Evolutionary conservation across 2,888 invertebrate genomes (phyloP).

Genomic region (Parelbella ahira): DNA sequence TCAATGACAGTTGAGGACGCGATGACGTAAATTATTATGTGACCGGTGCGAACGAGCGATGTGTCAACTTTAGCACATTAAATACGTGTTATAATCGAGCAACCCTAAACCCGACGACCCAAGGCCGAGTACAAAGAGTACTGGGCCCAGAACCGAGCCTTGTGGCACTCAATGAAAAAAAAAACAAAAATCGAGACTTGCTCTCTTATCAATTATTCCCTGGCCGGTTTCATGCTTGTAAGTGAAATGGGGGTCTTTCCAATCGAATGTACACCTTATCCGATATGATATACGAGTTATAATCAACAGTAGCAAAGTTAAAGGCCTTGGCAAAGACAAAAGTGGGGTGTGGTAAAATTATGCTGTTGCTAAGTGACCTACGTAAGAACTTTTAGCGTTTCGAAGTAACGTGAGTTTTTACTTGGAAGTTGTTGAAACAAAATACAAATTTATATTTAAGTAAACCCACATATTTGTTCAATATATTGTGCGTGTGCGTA

Average conservation of each 20-base stretch:
- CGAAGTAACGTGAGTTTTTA: slow-evolving; percentile 11
- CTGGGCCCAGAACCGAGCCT: slow-evolving; percentile 33
- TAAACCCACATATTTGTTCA: too few relatives aligned
- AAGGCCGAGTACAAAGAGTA: slow-evolving; percentile 33
- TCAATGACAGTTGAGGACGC: too few relatives aligned
- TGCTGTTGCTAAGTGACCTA: slow-evolving; percentile 52
- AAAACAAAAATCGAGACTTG: slow-evolving; percentile 39
- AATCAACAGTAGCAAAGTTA: slow-evolving; percentile 31
- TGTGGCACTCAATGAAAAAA: slow-evolving; percentile 36
- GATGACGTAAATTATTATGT: too few relatives aligned
- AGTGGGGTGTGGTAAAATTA: slow-evolving; percentile 46
- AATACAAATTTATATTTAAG: not conserved
- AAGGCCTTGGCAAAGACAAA: slow-evolving; percentile 51
- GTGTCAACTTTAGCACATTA: too few relatives aligned
- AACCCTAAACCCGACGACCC: slow-evolving; percentile 19
- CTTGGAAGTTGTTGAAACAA: slow-evolving; percentile 3
- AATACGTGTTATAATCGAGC: slow-evolving; percentile 12
- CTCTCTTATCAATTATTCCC: slow-evolving; percentile 44
- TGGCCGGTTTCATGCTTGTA: slow-evolving; percentile 40
- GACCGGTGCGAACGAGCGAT: too few relatives aligned
- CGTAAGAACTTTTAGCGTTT: slow-evolving; percentile 14
- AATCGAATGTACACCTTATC: slow-evolving; percentile 6
- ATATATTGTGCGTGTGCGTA: too few relatives aligned
- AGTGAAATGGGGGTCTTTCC: slow-evolving; percentile 32
- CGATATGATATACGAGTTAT: slow-evolving; percentile 29